These are phyloP conservation scores for Vanessa cardui DNA, from an alignment of 2,888 invertebrate genomes.

Conservation along the genomic window DNA sequence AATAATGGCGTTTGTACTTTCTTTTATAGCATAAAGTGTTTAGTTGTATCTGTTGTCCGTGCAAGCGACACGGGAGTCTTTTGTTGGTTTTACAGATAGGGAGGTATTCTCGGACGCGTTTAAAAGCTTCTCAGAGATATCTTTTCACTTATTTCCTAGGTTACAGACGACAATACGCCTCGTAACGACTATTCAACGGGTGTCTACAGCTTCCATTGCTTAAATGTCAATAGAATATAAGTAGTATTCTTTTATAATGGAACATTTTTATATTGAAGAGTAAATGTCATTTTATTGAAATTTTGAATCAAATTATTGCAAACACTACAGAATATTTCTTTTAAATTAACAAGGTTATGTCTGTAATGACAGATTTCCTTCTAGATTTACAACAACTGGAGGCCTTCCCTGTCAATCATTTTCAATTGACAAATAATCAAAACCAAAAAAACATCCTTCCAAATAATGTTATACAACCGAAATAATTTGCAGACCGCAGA, in stretches of 20 bases:
- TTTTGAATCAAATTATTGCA: neutral
- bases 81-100: conserved; percentile 66
- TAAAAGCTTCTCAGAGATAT: conserved; percentile 62
- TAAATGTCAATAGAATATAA: conserved; percentile 46
- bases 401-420: too few species aligned
- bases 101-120: conserved; percentile 62
- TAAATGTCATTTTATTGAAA: conserved; percentile 10
- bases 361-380: too few species aligned
- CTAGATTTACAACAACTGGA: too few species aligned
- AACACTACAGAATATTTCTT: too few species aligned
- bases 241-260: conserved; percentile 35
- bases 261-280: conserved; percentile 27
- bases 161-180: conserved; percentile 46
- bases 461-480: too few species aligned
- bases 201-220: conserved; percentile 45
- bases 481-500: too few species aligned
- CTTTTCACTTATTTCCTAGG: conserved; percentile 65
- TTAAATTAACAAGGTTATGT: too few species aligned
- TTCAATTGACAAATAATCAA: too few species aligned
- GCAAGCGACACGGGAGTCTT: conserved; percentile 69
- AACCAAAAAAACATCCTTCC: too few species aligned
- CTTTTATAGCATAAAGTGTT: conserved; percentile 77
- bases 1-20: conserved; percentile 77
- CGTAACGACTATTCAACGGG: conserved; percentile 49
- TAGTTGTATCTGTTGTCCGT: conserved; percentile 76